Evolutionary conservation across 1,140 invertebrate species (phyloP).

Genomic region (Leucophenga varia): DNA sequence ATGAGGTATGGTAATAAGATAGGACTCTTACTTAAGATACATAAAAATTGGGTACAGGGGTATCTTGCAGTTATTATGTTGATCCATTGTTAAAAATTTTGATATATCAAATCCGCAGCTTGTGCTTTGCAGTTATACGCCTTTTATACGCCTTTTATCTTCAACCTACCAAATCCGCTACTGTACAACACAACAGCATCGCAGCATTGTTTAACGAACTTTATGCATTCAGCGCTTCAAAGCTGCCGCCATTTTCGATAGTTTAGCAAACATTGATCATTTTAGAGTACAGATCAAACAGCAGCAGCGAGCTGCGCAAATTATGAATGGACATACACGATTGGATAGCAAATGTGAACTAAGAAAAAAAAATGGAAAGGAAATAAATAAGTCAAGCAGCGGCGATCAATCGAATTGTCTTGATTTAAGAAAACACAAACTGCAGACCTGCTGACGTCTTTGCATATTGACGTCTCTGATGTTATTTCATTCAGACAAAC

Average conservation of each 20-base stretch:
- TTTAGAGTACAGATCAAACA: slow-evolving; percentile 44
- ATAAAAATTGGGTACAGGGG: too few species aligned
- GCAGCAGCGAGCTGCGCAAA: slow-evolving; percentile 20
- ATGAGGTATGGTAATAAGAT: too few species aligned
- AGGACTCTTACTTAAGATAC: too few species aligned
- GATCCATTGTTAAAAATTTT: too few species aligned
- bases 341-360: too few species aligned
- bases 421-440: slow-evolving; percentile 35
- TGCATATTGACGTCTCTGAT: neutral
- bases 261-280: slow-evolving; percentile 40
- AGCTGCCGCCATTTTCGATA: slow-evolving; percentile 15
- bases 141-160: neutral
- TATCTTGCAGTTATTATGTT: too few species aligned
- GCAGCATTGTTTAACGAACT: neutral
- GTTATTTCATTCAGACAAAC: slow-evolving; percentile 18
- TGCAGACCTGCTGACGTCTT: neutral
- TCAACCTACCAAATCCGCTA: neutral
- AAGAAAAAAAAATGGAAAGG: too few species aligned
- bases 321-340: slow-evolving; percentile 44
- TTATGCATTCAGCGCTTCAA: slow-evolving; percentile 25
- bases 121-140: neutral
- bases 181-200: neutral
- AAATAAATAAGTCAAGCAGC: too few species aligned
- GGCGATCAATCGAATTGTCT: slow-evolving; percentile 11
- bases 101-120: too few species aligned